Evolutionary conservation across 2,888 invertebrate genomes (phyloP), one percentile per base, ranked within the genome.

Genomic region (Drosophila falleni): DNA sequence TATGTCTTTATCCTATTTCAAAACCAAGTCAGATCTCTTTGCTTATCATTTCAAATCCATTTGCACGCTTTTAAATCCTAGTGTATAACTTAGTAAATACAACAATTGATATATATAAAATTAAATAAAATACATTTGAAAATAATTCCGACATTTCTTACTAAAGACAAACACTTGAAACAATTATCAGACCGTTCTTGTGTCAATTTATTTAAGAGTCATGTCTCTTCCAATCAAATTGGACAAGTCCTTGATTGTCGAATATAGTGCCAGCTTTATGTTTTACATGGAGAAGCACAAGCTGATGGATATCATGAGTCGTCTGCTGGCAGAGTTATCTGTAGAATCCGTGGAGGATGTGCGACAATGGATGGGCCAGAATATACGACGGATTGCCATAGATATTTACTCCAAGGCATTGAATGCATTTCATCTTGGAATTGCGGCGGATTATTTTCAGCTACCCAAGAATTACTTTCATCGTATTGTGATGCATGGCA

Each of bases 401-500:
- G 85, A 84, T 2, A 80, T 91, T 19, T 91, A 91, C 49, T 56
- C 75, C 5, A 83, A 84, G 65, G 73, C 84, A 5, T 26, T 89
- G 56, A 68, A 82, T 58, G 66, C 76, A 10, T 88, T 87, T 31
- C 78, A 87, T 59, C 68, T 51, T 2, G 78, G 72, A 4, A 56
- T 73, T 0, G 2, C 16, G 0, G 87, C 61, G 0, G 78, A 86
- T 1, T 88, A 79, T 16, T 87, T 78, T 51, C 80, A 90, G 60
- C 26, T 90, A 41, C 86, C 89, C 0, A 70, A 62, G 31, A 78
- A 73, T 53, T 91, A 78, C 49, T 80, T 79, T 3, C 94, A 94
- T 44, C 93, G 95, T 55, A 91, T 95, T 23, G 89, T 94, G 1
- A 80, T 95, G 0, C 91, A 95, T 39, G 95, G 95, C 5, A 93